phyloP scores from a whole-genome alignment of 1,140 invertebrate species.

The Vanessa tameamea region DNA sequence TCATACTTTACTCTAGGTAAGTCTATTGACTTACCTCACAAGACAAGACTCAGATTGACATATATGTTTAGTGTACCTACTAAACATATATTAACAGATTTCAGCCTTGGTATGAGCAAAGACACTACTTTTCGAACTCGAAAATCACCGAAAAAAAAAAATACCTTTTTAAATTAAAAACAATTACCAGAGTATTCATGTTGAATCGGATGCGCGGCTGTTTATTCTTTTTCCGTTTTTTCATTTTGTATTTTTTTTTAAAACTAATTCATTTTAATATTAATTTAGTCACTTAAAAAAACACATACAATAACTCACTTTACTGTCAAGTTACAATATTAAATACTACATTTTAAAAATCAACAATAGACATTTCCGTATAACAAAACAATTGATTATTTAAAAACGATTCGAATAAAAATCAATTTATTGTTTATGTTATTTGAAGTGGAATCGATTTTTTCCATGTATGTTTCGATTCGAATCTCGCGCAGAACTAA shows the following conservation, averaged over 20 bases:
- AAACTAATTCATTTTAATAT: not conserved
- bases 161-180: not conserved
- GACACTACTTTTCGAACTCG: too few relatives aligned
- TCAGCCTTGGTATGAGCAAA: too few relatives aligned
- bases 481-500: slow-evolving; percentile 31
- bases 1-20: too few relatives aligned
- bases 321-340: not conserved
- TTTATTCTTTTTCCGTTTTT: slow-evolving; percentile 40
- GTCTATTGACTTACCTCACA: too few relatives aligned
- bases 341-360: not conserved
- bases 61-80: too few relatives aligned
- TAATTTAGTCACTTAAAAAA: not conserved
- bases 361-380: not conserved
- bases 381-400: not conserved
- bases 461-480: slow-evolving; percentile 2
- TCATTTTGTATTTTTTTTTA: slow-evolving; percentile 36
- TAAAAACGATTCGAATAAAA: not conserved
- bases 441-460: slow-evolving; percentile 3
- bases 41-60: too few relatives aligned
- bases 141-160: not conserved
- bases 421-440: not conserved
- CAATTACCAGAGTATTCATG: slow-evolving; percentile 39
- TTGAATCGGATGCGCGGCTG: slow-evolving; percentile 42
- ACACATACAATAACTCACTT: not conserved
- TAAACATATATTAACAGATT: too few relatives aligned